Conservation (phyloP, 2,888 invertebrate species). For the Drosophila neoperkinsi region DNA sequence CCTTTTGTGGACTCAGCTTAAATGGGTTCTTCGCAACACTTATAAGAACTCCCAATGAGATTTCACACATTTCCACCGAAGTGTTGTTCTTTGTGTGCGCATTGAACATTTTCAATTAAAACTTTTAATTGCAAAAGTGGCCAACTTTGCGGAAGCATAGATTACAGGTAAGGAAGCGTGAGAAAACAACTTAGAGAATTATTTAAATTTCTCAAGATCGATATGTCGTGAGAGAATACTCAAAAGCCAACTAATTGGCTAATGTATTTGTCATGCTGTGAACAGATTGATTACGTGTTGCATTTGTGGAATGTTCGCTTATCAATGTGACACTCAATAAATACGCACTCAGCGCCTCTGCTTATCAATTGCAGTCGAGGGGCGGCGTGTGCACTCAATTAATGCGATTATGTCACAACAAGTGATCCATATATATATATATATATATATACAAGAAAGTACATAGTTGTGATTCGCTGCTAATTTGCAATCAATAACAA, state of each 20-base stretch:
- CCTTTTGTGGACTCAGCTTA: constrained; percentile 4
- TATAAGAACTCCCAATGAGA: constrained; percentile 10
- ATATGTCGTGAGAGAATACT: neutral
- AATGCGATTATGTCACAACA: constrained; percentile 46
- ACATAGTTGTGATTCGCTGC: constrained; percentile 52
- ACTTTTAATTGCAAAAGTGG: constrained; percentile 64
- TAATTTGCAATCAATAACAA: constrained; percentile 68
- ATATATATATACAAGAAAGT: neutral
- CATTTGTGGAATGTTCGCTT: constrained; percentile 9
- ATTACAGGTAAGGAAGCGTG: constrained; percentile 1
- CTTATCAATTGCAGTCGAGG: constrained; percentile 3
- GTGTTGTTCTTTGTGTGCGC: constrained; percentile 13
- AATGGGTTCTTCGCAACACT: constrained; percentile 1
- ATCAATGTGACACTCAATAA: constrained; percentile 11
- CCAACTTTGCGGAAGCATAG: neutral
- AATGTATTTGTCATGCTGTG: constrained; percentile 20
- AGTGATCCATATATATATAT: constrained; percentile 4
- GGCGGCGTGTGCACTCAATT: constrained; percentile 8
- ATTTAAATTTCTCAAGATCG: neutral
- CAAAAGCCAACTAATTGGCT: neutral
- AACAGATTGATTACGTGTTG: neutral
- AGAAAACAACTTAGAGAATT: neutral
- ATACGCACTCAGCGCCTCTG: neutral
- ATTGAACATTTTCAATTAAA: constrained; percentile 68
- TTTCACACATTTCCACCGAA: constrained; percentile 22